Conservation (phyloP, 2,797 vertebrate species). For the Masticophis lateralis region DNA sequence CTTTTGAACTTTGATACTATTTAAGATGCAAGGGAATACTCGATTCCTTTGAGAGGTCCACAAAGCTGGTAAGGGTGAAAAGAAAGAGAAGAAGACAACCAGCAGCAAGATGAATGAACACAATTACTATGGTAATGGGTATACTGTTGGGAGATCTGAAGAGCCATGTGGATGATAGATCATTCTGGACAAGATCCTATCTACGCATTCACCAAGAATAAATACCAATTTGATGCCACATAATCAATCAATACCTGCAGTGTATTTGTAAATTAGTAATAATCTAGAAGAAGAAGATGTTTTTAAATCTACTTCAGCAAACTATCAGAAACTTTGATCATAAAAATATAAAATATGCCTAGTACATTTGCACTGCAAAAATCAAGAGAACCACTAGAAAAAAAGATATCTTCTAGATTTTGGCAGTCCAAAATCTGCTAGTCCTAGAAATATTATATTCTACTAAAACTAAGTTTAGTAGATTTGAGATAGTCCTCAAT, state of each 20-base stretch:
- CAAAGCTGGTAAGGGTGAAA: background rate
- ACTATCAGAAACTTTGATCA: background rate
- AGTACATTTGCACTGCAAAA: background rate
- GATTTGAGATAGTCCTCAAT: background rate
- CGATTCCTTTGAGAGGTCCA: background rate
- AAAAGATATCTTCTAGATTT: background rate
- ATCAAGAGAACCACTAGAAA: background rate
- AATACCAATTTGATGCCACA: background rate
- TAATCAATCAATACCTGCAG: background rate
- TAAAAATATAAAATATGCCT: background rate
- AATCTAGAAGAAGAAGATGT: too few relatives aligned
- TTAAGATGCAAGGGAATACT: background rate
- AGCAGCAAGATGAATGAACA: background rate
- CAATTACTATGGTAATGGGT: background rate
- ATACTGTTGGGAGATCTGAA: background rate
- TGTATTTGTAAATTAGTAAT: background rate
- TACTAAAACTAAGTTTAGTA: background rate
- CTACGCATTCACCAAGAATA: background rate
- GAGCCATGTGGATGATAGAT: background rate
- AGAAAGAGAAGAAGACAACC: background rate
- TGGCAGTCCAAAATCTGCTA: background rate
- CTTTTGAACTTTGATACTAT: background rate
- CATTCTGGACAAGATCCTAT: background rate
- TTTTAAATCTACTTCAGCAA: background rate
- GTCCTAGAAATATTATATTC: background rate